Conservation (phyloP, 2,888 invertebrate genomes). For the Galerucella pusilla region DNA sequence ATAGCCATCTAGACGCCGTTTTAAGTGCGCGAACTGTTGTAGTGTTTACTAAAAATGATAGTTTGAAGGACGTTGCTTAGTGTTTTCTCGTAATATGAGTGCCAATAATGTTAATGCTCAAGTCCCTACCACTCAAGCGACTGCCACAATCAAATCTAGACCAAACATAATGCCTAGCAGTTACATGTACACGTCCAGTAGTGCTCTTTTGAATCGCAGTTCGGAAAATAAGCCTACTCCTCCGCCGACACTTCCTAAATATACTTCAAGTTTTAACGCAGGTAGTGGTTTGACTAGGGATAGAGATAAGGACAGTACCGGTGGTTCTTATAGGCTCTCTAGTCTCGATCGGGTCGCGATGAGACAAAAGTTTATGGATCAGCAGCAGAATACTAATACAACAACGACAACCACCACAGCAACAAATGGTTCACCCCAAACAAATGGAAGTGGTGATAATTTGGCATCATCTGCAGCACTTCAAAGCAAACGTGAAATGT, state of each 20-base stretch:
- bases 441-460: conserved; percentile 58
- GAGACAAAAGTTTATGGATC: conserved; percentile 84
- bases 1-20: conserved; percentile 17
- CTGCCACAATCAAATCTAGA: conserved; percentile 65
- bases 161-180: conserved; percentile 70
- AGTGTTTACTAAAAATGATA: conserved; percentile 23
- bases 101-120: conserved; percentile 64
- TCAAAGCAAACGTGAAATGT: conserved; percentile 88
- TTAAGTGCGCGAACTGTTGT: conserved; percentile 21
- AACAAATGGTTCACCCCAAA: conserved; percentile 61
- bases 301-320: conserved; percentile 75
- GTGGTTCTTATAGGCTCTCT: conserved; percentile 82
- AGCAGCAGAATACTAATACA: conserved; percentile 73
- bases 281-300: conserved; percentile 73
- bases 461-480: conserved; percentile 65
- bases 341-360: conserved; percentile 86
- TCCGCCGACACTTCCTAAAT: conserved; percentile 83
- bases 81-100: conserved; percentile 56
- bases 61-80: conserved; percentile 26
- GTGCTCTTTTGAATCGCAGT: conserved; percentile 71
- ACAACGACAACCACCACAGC: conserved; percentile 50
- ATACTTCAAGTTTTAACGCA: conserved; percentile 81
- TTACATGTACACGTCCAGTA: conserved; percentile 74
- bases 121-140: conserved; percentile 62
- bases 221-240: conserved; percentile 73